Evolutionary conservation across 2,888 invertebrate genomes (phyloP).

Genomic region (Drosophila paramelanica): DNA sequence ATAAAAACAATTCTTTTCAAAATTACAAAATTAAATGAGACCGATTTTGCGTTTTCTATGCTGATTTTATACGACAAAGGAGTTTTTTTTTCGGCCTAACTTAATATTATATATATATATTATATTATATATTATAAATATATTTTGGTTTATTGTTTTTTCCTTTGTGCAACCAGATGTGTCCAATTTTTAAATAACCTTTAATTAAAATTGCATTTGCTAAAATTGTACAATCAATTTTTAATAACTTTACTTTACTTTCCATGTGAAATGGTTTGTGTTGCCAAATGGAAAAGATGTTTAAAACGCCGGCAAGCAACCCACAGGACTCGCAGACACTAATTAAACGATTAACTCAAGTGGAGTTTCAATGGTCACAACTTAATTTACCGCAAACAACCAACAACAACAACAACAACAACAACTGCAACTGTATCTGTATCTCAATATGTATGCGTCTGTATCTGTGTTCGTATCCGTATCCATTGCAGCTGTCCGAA

Average conservation of each 20-base stretch:
- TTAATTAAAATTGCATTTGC: background rate
- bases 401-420: constrained; percentile 14
- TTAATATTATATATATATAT: too few relatives aligned
- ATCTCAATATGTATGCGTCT: constrained; percentile 39
- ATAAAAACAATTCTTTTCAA: too few relatives aligned
- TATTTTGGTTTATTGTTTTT: too few relatives aligned
- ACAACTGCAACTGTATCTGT: constrained; percentile 20
- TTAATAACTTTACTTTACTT: background rate
- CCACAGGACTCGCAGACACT: constrained; percentile 42
- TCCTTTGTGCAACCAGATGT: too few relatives aligned
- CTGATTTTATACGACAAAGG: too few relatives aligned
- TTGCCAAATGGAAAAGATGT: constrained; percentile 5
- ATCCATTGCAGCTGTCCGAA: constrained; percentile 72
- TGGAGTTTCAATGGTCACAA: constrained; percentile 70
- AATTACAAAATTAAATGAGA: too few relatives aligned
- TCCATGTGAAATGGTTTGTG: constrained; percentile 11
- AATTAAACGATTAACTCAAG: constrained; percentile 77
- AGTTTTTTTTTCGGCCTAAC: too few relatives aligned
- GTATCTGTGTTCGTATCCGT: constrained; percentile 51
- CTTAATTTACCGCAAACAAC: constrained; percentile 75
- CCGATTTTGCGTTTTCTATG: too few relatives aligned
- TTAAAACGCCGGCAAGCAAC: constrained; percentile 10
- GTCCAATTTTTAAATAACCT: background rate
- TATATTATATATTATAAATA: too few relatives aligned
- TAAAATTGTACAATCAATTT: background rate